Base-by-base conservation (phyloP, 2,797 vertebrate genomes). In the Crax fasciolata region DNA sequence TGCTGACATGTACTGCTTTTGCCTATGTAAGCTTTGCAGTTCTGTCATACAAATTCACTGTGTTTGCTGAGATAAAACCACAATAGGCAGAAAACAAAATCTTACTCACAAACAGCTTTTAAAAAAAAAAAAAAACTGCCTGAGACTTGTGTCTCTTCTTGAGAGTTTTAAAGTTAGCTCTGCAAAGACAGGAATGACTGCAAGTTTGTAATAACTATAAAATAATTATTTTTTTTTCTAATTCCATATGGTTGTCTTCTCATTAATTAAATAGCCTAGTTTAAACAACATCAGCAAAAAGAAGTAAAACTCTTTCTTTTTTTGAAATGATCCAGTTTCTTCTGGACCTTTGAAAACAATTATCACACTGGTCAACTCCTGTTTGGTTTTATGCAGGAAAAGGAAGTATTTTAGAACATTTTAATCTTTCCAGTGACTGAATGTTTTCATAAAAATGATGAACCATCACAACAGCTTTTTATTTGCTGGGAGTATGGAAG, bases 341-440 rank as follows among this genome's bases (percentile, higher is more conserved):
- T 93, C 21, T 73, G 51, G 41, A 25, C 58, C 19, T 75, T 90
- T 88, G 58, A 71, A 87, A 74, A 67, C 15, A 43, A 41, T 72
- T 82, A 7, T 35, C 54, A 39, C 9, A 46, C n/a, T 5, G 3
- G 24, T 68, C 70, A 88, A 16, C 13, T 72, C 62, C 76, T 86
- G 27, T 83, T 95, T 92, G 48, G 63, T 87, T 17, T 87, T 92
- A 32, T 5, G n/a, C 75, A 63, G 66, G 67, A 74, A 89, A 70
- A 74, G 65, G 71, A 94, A 89, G 43, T 87, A 27, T 87, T 92
- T 75, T 66, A 83, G 49, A 91, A 91, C 38, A 46, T 82, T 76
- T 61, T 82, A 89, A 58, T 95, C 43, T 86, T 96, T 95, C 65
- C 68, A 84, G 27, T 76, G 54, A 62, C 81, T 49, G 25, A 58